These are phyloP conservation scores for Drosophila serrata DNA, from an alignment of 1,140 invertebrate species.

Conservation along the genomic window DNA sequence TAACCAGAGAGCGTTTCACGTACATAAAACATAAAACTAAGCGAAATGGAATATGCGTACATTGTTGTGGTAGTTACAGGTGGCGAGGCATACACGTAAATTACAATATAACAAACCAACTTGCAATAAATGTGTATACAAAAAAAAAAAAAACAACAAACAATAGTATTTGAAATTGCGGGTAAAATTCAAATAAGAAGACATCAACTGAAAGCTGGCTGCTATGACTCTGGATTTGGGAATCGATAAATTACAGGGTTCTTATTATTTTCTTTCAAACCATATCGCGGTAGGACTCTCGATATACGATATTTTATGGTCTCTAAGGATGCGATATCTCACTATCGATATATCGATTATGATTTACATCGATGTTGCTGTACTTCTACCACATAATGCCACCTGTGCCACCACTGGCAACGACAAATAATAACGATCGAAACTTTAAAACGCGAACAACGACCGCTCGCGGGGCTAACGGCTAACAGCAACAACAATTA, in stretches of 20 bases:
- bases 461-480: constrained; percentile 10
- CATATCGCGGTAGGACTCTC: too few relatives aligned
- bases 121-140: constrained; percentile 83
- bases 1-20: constrained; percentile 54
- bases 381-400: not conserved
- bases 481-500: constrained; percentile 12
- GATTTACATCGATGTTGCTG: too few relatives aligned
- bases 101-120: constrained; percentile 78
- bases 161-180: not conserved
- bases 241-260: not conserved
- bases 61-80: constrained; percentile 82
- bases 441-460: constrained; percentile 14
- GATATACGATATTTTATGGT: too few relatives aligned
- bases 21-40: constrained; percentile 57
- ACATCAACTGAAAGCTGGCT: not conserved
- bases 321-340: too few relatives aligned
- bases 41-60: constrained; percentile 66
- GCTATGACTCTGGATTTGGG: not conserved
- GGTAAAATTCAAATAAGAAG: not conserved
- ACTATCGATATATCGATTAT: too few relatives aligned
- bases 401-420: not conserved
- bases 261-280: too few relatives aligned
- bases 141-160: constrained; percentile 31
- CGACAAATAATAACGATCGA: constrained; percentile 10
- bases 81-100: constrained; percentile 71